These are phyloP conservation scores for Etheostoma spectabile DNA, from an alignment of 2,113 vertebrate genomes.

Conservation along the genomic window DNA sequence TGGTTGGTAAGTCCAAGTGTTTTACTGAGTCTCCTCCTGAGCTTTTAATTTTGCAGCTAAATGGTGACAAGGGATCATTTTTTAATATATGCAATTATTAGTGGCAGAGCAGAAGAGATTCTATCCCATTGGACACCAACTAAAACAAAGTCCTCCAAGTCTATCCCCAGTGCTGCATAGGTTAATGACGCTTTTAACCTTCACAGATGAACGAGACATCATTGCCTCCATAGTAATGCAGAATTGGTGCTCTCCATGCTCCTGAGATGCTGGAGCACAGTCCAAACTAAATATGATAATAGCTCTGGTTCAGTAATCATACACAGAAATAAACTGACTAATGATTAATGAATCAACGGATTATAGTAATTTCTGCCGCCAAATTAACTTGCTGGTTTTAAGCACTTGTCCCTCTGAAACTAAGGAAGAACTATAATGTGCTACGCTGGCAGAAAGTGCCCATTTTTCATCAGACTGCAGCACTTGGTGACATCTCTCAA, in stretches of 20 bases:
- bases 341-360: slow-evolving; percentile 1
- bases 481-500: slow-evolving; percentile 39
- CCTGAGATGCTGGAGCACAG: not conserved
- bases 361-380: not conserved
- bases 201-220: slow-evolving; percentile 46
- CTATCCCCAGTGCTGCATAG: slow-evolving; percentile 35
- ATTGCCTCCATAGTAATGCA: slow-evolving; percentile 36
- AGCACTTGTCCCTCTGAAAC: slow-evolving; percentile 6
- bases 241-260: not conserved
- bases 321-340: slow-evolving; percentile 9
- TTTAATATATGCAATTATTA: slow-evolving; percentile 44
- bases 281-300: slow-evolving; percentile 19
- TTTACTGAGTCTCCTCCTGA: slow-evolving; percentile 21
- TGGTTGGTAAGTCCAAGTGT: slow-evolving; percentile 29
- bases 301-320: not conserved
- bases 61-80: slow-evolving; percentile 45
- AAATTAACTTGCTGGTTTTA: not conserved
- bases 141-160: slow-evolving; percentile 28
- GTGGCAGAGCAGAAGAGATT: slow-evolving; percentile 7
- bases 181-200: slow-evolving; percentile 58
- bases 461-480: slow-evolving; percentile 62
- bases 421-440: slow-evolving; percentile 4
- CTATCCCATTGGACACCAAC: slow-evolving; percentile 10
- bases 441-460: slow-evolving; percentile 4
- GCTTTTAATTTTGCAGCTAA: slow-evolving; percentile 49